Base-by-base conservation (phyloP, 1,140 invertebrate genomes). In the Eumaeus atala region DNA sequence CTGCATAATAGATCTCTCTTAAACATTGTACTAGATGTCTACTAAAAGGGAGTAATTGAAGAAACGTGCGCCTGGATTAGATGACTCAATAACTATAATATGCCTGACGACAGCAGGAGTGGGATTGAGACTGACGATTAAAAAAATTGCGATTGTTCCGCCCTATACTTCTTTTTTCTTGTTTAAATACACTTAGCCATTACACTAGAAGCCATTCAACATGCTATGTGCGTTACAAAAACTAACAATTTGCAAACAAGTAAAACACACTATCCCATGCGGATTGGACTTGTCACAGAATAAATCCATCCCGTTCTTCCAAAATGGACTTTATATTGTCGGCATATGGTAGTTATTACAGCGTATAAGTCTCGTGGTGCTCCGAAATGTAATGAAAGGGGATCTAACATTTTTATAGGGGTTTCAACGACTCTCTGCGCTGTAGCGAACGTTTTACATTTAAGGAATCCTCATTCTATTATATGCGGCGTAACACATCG, bases 341-440 rank as follows among this genome's bases (percentile, higher is more conserved):
- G 35, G 0, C 3, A 48, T 66, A 71, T 47, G 60, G 76, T 64
- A 35, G 49, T 62, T 49, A 67, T 75, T 79, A 49, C 48, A 17
- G 14, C 44, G 64, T 44, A 33, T 16, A n/a, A 42, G 38, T 16
- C 51, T 55, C 64, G 64, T 64, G 56, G 68, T 59, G 68, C 68
- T 73, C 71, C 67, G 65, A 74, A 83, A 82, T 75, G 77, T 83
- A 82, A 83, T 84, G 81, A 83, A 83, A 84, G 69, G 75, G 70
- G 74, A 81, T 74, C 76, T 83, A 82, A 85, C 79, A 85, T 83
- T 85, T 85, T 85, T 85, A 85, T 85, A 78, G 82, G 75, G 82
- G 79, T 82, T 78, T 75, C 73, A 83, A 83, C 82, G 79, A 77
- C 73, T 77, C 75, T 73, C 68, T 61, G 74, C 73, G 72, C 74